Base-by-base conservation (phyloP, 2,888 invertebrate genomes). In the Agonopterix arenella region DNA sequence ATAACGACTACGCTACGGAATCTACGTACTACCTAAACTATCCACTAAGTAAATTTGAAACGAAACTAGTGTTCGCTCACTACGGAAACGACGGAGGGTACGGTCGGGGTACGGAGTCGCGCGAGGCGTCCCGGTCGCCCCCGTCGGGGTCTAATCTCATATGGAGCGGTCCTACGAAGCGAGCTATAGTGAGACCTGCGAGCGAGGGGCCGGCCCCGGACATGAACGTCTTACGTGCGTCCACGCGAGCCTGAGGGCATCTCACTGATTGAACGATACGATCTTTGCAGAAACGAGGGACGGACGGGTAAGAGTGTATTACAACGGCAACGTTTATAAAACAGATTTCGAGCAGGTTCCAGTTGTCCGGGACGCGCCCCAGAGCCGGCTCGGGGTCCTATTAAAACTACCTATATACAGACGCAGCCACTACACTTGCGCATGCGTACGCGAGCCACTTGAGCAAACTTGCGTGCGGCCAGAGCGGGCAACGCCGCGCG, bases 1-100 rank as follows among this genome's bases (percentile, higher is more conserved):
- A 83, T 79, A 84, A 85, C 79, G 68, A 80, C 85, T 86, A 88
- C 79, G 56, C 88, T 88, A 88, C 83, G 82, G 79, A 82, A 80
- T 74, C 86, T 88, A 88, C 82, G 57, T 63, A 71, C 85, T 88
- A 86, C 79, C 76, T 85, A 86, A 73, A 80, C 85, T 88, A 86
- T 76, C 64, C 68, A 73, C 84, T 88, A 85, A 79, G 76, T 82
- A 72, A 82, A 78, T 75, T 76, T 78, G 74, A 83, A 84, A 82
- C 82, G 80, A 80, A 83, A 82, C 85, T 82, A 83, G 74, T 71
- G 77, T 84, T 80, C 83, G 85, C 77, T 83, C 77, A 70, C 81
- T 84, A 80, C 73, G 74, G 75, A 72, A 77, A 76, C 73, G 80
- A 72, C 73, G 71, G 73, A 72, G 74, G 71, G 62, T 56, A 60